Base-by-base conservation (phyloP, 2,888 invertebrate genomes). In the Lordiphosa fenestrarum region DNA sequence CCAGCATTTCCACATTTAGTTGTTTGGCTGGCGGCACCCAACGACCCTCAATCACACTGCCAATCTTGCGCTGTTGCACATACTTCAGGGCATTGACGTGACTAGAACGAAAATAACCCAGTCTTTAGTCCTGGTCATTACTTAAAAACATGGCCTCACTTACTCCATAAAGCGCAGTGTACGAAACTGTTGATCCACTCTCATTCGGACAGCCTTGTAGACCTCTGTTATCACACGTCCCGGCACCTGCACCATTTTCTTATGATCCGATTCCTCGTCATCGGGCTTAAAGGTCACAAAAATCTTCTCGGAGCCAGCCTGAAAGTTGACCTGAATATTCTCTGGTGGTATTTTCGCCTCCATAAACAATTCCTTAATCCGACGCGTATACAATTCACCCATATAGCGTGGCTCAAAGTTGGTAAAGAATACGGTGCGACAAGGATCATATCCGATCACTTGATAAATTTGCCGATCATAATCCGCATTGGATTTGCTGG, bases 391-490 rank as follows among this genome's bases (percentile, higher is more conserved):
- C 4, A 96, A 85, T 42, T 91, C 91, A 0, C 93, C 93, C 6
- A 95, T 95, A 80, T 95, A 94, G 5, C 91, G 88, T 0, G 89
- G 86, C 36, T 92, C 92, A 86, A 93, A 92, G 53, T 92, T 91
- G 0, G 88, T 90, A 35, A 92, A 94, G 77, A 92, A 93, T 1
- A 96, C 95, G 0, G 97, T 95, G 58, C 91, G 93, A 51, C 92
- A 92, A 0, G 96, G 96, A 90, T 97, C 94, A 30, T 93, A 90
- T 0, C 95, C 95, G 19, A 97, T 90, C 0, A 88, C 85, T 70
- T 93, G 93, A 3, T 93, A 91, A 0, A 94, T 92, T 23, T 92
- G 92, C 0, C 92, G 90, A 84, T 95, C 95, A 62, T 93, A 91
- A 0, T 91, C 88, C 53, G 91, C 91, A 48, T 91, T 91, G 36